These are phyloP conservation scores for Paracentrotus lividus DNA, from an alignment of 53 echinoderm and acorn worm species.

Conservation along the genomic window DNA sequence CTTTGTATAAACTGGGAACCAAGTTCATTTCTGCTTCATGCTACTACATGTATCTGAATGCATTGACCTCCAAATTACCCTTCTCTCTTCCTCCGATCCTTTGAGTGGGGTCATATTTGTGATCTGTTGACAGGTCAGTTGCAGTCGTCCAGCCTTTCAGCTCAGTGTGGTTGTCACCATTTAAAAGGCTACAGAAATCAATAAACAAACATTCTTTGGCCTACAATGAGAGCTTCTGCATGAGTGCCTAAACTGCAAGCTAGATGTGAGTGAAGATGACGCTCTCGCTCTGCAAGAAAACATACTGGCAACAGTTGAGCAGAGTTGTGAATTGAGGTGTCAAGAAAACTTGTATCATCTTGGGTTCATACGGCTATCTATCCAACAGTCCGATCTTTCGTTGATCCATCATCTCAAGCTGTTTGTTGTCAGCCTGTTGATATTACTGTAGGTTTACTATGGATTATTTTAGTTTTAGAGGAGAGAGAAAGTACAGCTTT, in stretches of 20 bases:
- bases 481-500: neutral
- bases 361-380: neutral
- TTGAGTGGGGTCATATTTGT: neutral
- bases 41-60: neutral
- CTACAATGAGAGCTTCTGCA: conserved; percentile 23
- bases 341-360: conserved; percentile 6
- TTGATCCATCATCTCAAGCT: neutral
- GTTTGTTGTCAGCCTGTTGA: neutral
- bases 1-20: too few species aligned
- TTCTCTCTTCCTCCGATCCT: neutral
- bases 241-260: conserved; percentile 57
- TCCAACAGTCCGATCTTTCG: neutral
- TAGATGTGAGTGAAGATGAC: neutral
- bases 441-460: neutral
- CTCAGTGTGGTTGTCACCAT: conserved; percentile 66
- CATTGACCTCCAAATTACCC: conserved; percentile 28
- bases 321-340: neutral
- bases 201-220: conserved; percentile 45
- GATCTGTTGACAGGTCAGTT: conserved; percentile 53
- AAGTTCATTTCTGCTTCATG: neutral
- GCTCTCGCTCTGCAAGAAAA: neutral
- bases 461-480: neutral
- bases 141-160: conserved; percentile 34
- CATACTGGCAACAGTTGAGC: conserved; percentile 25
- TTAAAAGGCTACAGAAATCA: conserved; percentile 71